These are phyloP conservation scores for Prosapia bicincta DNA, from an alignment of 2,888 invertebrate species.

Conservation along the genomic window DNA sequence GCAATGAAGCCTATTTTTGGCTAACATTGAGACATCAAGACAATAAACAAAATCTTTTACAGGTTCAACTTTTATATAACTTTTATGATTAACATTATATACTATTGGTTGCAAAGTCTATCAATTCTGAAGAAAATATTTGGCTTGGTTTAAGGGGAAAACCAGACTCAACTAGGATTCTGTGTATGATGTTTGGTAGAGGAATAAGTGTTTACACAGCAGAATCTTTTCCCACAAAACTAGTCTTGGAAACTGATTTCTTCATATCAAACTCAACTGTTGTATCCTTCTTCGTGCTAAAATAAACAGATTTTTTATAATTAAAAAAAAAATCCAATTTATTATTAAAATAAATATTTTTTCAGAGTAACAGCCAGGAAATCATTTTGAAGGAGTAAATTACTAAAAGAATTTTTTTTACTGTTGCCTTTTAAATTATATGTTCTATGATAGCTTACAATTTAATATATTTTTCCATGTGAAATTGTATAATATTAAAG, in stretches of 20 bases:
- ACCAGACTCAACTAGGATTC: neutral
- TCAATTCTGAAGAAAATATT: neutral
- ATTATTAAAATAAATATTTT: too few species aligned
- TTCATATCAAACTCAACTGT: conserved; percentile 80
- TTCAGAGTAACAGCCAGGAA: too few species aligned
- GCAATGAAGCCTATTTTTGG: neutral
- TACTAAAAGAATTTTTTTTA: too few species aligned
- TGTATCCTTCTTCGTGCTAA: conserved; percentile 67
- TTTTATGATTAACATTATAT: neutral
- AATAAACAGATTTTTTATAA: too few species aligned
- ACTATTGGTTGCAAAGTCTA: neutral
- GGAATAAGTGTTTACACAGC: conserved; percentile 58
- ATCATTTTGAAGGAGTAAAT: too few species aligned
- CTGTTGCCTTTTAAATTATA: too few species aligned
- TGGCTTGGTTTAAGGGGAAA: neutral
- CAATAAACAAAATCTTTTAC: neutral
- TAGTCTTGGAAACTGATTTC: conserved; percentile 77
- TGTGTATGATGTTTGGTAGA: too few species aligned
- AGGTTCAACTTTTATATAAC: neutral
- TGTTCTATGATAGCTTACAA: too few species aligned
- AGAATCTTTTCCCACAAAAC: conserved; percentile 87
- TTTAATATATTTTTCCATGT: too few species aligned
- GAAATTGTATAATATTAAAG: too few species aligned
- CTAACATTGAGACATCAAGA: neutral
- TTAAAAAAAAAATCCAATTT: too few species aligned